Evolutionary conservation across 2,113 vertebrate species (phyloP).

Genomic region (Lepisosteus oculatus): DNA sequence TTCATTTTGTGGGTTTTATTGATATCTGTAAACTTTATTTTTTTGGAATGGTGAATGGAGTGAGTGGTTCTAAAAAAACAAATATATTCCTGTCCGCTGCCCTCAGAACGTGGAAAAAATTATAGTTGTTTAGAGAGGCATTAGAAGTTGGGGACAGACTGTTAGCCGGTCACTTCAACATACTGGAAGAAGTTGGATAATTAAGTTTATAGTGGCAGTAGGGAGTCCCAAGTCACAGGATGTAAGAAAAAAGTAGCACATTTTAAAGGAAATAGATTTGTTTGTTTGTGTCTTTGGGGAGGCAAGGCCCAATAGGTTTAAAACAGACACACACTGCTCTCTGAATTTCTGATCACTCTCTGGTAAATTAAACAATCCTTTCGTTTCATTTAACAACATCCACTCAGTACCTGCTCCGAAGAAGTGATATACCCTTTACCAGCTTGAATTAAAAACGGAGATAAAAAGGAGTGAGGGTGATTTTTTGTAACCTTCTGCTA

Average conservation of each 20-base stretch:
- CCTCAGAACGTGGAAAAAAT: not conserved
- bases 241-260: no score
- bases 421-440: not conserved
- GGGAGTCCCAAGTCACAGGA: no score
- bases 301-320: no score
- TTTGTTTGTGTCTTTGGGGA: no score
- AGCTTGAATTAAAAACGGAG: not conserved
- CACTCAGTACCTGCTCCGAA: not conserved
- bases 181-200: not conserved
- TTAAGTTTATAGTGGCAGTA: no score
- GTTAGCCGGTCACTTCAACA: not conserved
- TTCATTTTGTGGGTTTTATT: not conserved
- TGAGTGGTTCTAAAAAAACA: not conserved
- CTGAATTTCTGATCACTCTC: no score
- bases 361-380: no score
- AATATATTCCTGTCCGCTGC: not conserved
- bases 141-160: not conserved
- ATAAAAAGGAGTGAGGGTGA: not conserved
- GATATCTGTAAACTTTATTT: not conserved
- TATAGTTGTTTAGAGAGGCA: not conserved
- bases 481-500: not conserved
- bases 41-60: not conserved
- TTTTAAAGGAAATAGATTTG: no score
- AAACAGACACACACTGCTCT: no score
- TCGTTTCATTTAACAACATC: not conserved